A percentile compares a stretch with the other conserved stretches of the same genome.
Conservation (phyloP, 2,113 vertebrate genomes). For the Setophaga coronata region DNA sequence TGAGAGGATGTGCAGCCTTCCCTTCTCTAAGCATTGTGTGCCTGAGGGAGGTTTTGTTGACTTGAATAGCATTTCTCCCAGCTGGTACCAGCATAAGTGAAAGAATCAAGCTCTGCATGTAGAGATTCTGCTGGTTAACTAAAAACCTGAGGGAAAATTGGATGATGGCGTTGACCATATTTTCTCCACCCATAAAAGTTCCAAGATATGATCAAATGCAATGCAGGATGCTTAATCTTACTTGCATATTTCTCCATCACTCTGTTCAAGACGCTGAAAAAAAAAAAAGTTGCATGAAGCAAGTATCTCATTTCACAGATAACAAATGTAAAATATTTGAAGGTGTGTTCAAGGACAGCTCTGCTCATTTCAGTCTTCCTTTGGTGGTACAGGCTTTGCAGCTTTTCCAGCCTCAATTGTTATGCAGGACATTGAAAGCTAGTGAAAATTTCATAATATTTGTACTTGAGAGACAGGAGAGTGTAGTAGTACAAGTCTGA, state of each 20-base stretch:
- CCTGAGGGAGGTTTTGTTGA: conserved; percentile 14
- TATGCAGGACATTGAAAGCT: conserved; percentile 1
- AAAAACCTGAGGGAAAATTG: conserved; percentile 24
- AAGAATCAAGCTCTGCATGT: neutral
- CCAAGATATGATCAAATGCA: conserved; percentile 23
- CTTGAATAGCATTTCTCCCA: conserved; percentile 15
- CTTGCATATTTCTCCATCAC: conserved; percentile 25
- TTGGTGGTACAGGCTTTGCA: neutral
- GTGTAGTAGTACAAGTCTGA: neutral
- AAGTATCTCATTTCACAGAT: neutral
- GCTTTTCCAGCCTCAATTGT: neutral
- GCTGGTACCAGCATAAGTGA: neutral
- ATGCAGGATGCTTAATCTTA: conserved; percentile 24
- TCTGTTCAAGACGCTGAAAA: neutral
- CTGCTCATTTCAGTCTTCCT: neutral
- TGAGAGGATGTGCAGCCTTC: neutral
- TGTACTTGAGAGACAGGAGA: conserved; percentile 18
- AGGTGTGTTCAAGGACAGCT: conserved; percentile 51
- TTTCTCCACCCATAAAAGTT: conserved; percentile 21
- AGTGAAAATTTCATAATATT: conserved; percentile 35
- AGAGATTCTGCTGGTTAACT: conserved; percentile 7
- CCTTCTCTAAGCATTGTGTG: neutral
- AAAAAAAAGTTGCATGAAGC: neutral
- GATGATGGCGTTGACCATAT: neutral
- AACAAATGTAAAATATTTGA: neutral